Base-by-base conservation (phyloP, 2,797 vertebrate genomes). In the Percopsis omiscomaycus region DNA sequence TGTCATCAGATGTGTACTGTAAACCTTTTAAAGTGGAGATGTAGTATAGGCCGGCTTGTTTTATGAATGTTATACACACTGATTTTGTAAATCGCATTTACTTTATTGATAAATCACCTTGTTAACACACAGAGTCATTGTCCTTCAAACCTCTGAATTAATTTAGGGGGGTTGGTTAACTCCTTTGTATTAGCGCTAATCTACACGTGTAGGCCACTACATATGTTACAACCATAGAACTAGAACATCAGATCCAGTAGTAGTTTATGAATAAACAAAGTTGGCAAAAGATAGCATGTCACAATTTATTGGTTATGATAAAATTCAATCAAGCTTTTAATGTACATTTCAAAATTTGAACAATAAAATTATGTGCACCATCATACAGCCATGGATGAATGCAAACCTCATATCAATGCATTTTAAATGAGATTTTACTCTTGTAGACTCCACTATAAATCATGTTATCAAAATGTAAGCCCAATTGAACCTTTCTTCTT, bases 141-240 rank as follows among this genome's bases (percentile, higher is more conserved):
- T 30, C 54, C 69, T 66, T 75, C 75, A 2, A 48, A 60, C 27
- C n/a, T 73, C 69, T 84, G 90, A 89, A 92, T 84, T 85, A 75
- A 81, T 81, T 80, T 70, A 75, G 83, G 82, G 81, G 82, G 86
- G 80, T 56, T 90, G 81, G 74, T 63, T 92, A 92, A 91, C 79
- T 81, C 73, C 75, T 30, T 69, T 81, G 86, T 73, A 89, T 85
- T 79, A 91, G 64, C 74, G 16, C 66, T 93, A 91, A 93, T 90
- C 91, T 88, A 59, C 72, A 84, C 29, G 71, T 60, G 70, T 32
- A 29, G 10, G 44, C 44, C 11, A 12, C 44, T 5, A 70, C 86
- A 64, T 77, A 80, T 89, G 89, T 86, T 81, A 79, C 79, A 86
- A 85, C 73, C 76, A 79, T 5, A 16, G 69, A 68, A 70, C 59